These are phyloP conservation scores for Priocnemis perturbator DNA, from an alignment of 2,888 invertebrate species.

Conservation along the genomic window DNA sequence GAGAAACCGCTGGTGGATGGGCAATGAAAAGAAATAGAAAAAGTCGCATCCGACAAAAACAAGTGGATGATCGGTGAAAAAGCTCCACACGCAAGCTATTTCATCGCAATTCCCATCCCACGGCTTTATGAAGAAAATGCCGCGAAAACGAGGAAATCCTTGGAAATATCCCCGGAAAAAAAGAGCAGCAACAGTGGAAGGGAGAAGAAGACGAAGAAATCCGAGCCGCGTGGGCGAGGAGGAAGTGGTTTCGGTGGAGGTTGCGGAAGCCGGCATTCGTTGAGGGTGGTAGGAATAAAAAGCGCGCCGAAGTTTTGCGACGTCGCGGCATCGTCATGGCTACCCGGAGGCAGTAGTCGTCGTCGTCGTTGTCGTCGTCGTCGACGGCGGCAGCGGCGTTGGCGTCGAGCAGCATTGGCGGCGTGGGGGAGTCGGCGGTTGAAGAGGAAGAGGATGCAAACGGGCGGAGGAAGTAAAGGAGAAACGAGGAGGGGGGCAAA, in stretches of 20 bases:
- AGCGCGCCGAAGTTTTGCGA: slow-evolving; percentile 33
- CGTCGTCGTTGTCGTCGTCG: slow-evolving; percentile 22
- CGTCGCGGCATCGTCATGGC: slow-evolving; percentile 54
- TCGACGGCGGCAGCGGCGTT: slow-evolving; percentile 16
- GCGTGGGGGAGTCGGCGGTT: background rate
- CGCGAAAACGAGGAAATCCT: no score
- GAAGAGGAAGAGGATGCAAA: background rate
- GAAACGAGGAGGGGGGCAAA: background rate
- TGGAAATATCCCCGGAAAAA: no score
- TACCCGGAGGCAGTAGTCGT: slow-evolving; percentile 41
- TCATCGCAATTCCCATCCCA: no score
- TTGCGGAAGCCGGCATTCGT: no score
- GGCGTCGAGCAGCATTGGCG: background rate
- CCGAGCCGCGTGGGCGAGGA: background rate
- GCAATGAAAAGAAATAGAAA: no score
- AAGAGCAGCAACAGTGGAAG: background rate
- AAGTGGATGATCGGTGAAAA: no score
- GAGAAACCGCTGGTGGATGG: no score
- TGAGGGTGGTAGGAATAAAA: slow-evolving; percentile 4
- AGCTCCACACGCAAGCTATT: no score
- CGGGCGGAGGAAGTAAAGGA: slow-evolving; percentile 16
- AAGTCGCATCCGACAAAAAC: no score
- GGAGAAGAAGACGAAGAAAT: background rate
- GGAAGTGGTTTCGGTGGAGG: no score
- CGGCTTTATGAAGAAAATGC: no score